phyloP scores from a whole-genome alignment of 2,888 invertebrate species.

The Diadegma fenestrale region DNA sequence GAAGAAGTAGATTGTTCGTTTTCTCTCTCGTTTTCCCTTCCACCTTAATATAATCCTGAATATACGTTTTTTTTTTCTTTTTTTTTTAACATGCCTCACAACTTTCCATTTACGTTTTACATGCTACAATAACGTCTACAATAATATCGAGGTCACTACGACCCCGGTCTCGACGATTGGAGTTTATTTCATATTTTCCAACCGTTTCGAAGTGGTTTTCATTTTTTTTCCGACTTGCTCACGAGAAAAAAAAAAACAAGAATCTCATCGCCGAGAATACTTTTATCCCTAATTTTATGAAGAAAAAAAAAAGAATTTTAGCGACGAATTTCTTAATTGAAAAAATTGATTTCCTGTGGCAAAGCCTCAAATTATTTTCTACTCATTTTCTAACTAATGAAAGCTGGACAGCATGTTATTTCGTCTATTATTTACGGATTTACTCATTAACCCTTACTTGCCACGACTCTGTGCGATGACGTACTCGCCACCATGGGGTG shows the following conservation, averaged over 20 bases:
- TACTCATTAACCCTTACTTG: no score
- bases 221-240: background rate
- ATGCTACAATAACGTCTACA: conserved; percentile 75
- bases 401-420: conserved; percentile 33
- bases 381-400: conserved; percentile 36
- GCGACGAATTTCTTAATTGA: background rate
- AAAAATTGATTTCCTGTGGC: conserved; percentile 15
- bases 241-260: background rate
- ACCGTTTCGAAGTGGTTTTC: background rate
- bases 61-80: conserved; percentile 38
- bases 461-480: no score
- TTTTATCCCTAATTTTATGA: background rate
- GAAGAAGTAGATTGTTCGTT: conserved; percentile 67
- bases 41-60: conserved; percentile 62
- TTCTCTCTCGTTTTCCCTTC: conserved; percentile 17
- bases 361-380: conserved; percentile 4
- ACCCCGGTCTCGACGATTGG: conserved; percentile 43
- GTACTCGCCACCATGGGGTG: no score
- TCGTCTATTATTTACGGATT: background rate
- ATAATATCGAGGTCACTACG: conserved; percentile 53
- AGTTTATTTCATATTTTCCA: conserved; percentile 14
- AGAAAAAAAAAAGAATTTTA: conserved; percentile 4
- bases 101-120: conserved; percentile 75
- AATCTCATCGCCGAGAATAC: background rate
- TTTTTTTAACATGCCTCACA: conserved; percentile 75